Conservation (phyloP, 2,113 vertebrate genomes). For the Trematocara nigrifrons region DNA sequence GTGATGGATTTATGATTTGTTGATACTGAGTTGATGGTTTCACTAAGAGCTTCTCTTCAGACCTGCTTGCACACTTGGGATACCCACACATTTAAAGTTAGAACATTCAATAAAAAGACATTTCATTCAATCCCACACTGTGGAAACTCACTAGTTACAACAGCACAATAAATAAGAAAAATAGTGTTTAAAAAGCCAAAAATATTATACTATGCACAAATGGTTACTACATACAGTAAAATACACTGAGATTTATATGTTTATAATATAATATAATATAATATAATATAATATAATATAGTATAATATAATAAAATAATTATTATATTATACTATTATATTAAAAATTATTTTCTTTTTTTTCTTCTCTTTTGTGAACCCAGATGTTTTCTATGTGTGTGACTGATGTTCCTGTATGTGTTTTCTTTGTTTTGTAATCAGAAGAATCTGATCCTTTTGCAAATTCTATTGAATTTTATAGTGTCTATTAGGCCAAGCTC, state of each 20-base stretch:
- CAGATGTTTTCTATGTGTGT: neutral
- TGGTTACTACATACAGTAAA: neutral
- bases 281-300: neutral
- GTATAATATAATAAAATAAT: too few relatives aligned
- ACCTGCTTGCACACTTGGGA: neutral
- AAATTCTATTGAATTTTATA: neutral
- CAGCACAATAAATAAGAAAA: neutral
- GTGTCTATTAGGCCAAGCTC: neutral
- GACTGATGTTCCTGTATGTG: neutral
- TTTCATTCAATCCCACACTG: neutral
- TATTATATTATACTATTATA: neutral
- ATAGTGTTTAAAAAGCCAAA: neutral
- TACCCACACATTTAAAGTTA: neutral
- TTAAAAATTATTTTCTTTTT: neutral
- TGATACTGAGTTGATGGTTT: neutral
- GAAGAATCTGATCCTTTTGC: neutral
- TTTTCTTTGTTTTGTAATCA: neutral
- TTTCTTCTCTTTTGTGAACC: neutral
- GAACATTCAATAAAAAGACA: neutral
- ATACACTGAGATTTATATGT: neutral
- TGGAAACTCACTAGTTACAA: neutral
- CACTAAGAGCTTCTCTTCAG: neutral
- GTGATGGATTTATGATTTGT: accelerated
- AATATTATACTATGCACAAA: neutral
- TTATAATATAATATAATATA: neutral